These are phyloP conservation scores for Synanthedon formicaeformis DNA, from an alignment of 2,888 invertebrate species.

Conservation along the genomic window DNA sequence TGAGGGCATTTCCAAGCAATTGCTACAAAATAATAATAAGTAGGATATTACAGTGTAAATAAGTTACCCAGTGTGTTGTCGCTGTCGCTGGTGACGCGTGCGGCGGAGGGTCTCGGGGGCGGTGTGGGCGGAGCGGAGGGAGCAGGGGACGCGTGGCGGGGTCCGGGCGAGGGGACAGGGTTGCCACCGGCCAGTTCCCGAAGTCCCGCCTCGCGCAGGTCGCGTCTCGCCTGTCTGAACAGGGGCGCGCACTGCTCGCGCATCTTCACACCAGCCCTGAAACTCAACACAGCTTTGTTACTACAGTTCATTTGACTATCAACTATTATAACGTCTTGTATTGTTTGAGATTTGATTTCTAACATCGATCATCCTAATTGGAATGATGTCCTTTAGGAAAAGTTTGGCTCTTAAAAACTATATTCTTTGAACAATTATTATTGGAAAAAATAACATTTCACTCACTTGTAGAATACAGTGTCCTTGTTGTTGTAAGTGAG, in stretches of 20 bases:
- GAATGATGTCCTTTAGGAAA: no score
- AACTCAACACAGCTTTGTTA: neutral
- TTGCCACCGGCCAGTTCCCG: neutral
- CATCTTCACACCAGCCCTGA: slow-evolving; percentile 88
- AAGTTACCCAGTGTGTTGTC: slow-evolving; percentile 22
- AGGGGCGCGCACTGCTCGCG: slow-evolving; percentile 87
- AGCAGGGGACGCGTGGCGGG: slow-evolving; percentile 2
- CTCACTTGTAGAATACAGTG: slow-evolving; percentile 87
- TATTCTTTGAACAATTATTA: no score
- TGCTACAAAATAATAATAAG: no score
- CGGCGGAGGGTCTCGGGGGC: neutral
- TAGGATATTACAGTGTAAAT: no score
- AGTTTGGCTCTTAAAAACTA: no score
- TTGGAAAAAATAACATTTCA: neutral
- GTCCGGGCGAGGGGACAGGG: slow-evolving; percentile 1
- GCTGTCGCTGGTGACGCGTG: slow-evolving; percentile 18
- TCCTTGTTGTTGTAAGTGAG: slow-evolving; percentile 95
- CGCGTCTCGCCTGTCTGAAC: slow-evolving; percentile 82
- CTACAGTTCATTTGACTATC: no score
- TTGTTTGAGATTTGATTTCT: no score
- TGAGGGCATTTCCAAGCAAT: no score
- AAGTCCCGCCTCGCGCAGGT: slow-evolving; percentile 73
- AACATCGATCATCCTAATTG: no score
- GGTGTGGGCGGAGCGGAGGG: neutral
- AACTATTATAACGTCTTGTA: no score